These are phyloP conservation scores for Drosophila parabipectinata DNA, from an alignment of 1,140 invertebrate species.

Conservation along the genomic window DNA sequence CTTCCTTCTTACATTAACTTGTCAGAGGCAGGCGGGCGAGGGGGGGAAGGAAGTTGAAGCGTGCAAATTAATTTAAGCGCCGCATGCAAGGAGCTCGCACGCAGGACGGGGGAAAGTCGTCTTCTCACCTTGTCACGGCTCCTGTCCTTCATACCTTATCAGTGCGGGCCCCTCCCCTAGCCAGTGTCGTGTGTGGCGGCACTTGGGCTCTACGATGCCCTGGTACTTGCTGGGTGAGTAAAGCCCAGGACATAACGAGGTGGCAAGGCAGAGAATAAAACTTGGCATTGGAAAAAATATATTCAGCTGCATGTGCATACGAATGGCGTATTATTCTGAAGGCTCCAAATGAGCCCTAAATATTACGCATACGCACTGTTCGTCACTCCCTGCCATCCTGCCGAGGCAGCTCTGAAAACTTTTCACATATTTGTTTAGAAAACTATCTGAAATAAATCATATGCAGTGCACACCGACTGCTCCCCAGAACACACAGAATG, in stretches of 20 bases:
- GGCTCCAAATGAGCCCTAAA: not conserved
- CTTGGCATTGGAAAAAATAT: too few species aligned
- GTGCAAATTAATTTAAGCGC: constrained; percentile 75
- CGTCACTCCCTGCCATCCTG: too few species aligned
- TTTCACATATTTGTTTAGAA: constrained; percentile 71
- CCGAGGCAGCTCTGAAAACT: constrained; percentile 28
- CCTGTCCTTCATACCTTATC: constrained; percentile 2
- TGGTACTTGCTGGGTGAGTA: not conserved
- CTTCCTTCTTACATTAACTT: constrained; percentile 34
- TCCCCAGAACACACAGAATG: constrained; percentile 32
- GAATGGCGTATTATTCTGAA: not conserved
- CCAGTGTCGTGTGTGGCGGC: not conserved
- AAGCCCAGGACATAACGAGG: constrained; percentile 11
- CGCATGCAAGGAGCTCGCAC: constrained; percentile 68
- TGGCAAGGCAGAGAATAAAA: constrained; percentile 7
- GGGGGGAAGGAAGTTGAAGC: constrained; percentile 31
- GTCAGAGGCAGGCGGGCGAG: not conserved
- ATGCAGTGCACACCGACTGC: constrained; percentile 42
- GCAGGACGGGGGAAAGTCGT: constrained; percentile 35
- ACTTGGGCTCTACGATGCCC: not conserved
- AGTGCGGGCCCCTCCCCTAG: not conserved
- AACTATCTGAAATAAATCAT: constrained; percentile 70
- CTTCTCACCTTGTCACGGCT: constrained; percentile 50
- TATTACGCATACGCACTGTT: constrained; percentile 13
- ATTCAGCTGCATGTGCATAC: not conserved